Conservation (phyloP, 2,888 invertebrate genomes). For the Ophion slaviceki region DNA sequence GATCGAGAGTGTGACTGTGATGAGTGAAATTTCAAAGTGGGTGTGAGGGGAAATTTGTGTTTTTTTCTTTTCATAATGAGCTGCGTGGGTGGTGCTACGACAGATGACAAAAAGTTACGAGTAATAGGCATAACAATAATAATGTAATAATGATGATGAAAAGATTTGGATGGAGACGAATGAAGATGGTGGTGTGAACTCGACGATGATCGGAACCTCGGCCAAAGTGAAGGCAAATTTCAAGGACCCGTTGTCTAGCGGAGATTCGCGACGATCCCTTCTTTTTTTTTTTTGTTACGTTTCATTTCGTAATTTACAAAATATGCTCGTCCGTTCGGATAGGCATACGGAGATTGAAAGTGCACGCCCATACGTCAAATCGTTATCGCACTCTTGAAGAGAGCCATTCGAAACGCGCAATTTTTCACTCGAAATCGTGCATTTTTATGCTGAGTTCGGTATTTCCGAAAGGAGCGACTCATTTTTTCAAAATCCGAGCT, state of each 20-base stretch:
- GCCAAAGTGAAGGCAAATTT: conserved; percentile 79
- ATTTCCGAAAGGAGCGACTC: conserved; percentile 14
- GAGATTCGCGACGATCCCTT: conserved; percentile 79
- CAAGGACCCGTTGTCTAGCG: conserved; percentile 79
- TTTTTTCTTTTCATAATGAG: neutral
- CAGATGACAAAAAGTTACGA: conserved; percentile 11
- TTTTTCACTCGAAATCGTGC: neutral
- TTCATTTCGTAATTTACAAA: conserved; percentile 10
- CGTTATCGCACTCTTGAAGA: neutral
- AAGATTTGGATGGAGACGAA: conserved; percentile 25
- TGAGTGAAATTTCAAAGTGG: neutral
- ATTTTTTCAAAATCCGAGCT: conserved; percentile 52
- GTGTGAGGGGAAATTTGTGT: neutral
- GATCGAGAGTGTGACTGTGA: neutral
- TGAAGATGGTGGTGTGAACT: conserved; percentile 55
- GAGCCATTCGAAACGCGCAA: neutral
- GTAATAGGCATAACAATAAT: neutral
- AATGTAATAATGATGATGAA: conserved; percentile 39
- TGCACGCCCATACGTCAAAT: neutral
- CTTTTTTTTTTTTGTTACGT: conserved; percentile 18
- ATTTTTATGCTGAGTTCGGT: neutral
- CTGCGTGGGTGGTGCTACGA: neutral
- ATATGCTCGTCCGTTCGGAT: neutral
- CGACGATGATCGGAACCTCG: conserved; percentile 80
- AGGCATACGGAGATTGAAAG: conserved; percentile 1